phyloP scores from a whole-genome alignment of 2,113 vertebrate species.

The Agapornis roseicollis region DNA sequence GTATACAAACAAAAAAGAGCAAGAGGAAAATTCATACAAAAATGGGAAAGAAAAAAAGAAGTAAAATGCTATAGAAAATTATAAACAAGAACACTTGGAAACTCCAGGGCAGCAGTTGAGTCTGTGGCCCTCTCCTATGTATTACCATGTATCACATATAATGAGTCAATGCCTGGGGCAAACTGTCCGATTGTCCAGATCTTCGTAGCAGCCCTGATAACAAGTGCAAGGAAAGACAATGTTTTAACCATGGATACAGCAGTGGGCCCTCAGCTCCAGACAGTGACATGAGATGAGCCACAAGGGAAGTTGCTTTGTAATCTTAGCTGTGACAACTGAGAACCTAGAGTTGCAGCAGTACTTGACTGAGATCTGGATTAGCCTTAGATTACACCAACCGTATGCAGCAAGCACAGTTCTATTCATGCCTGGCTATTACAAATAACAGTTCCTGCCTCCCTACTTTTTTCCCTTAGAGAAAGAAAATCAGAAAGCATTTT shows the following conservation, averaged over 20 bases:
- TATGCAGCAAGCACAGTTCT: background rate
- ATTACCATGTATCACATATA: background rate
- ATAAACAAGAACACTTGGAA: background rate
- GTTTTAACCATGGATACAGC: background rate
- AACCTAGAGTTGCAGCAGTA: background rate
- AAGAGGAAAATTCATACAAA: background rate
- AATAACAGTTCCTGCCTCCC: background rate
- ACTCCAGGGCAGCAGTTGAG: background rate
- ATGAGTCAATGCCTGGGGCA: background rate
- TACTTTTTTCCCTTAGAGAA: background rate
- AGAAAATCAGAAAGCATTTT: background rate
- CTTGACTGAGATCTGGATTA: background rate
- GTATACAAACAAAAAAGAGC: background rate
- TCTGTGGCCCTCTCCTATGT: background rate
- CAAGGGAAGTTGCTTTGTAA: background rate
- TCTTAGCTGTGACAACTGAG: conserved; percentile 24
- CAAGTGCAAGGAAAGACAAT: background rate
- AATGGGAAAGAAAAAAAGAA: background rate
- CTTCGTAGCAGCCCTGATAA: background rate
- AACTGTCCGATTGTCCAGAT: background rate
- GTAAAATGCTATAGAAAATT: background rate
- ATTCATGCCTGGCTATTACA: background rate
- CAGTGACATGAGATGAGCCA: background rate
- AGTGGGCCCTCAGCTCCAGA: background rate
- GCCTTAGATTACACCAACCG: background rate